Base-by-base conservation (phyloP, 1,140 invertebrate genomes). In the Cydia strobilella region DNA sequence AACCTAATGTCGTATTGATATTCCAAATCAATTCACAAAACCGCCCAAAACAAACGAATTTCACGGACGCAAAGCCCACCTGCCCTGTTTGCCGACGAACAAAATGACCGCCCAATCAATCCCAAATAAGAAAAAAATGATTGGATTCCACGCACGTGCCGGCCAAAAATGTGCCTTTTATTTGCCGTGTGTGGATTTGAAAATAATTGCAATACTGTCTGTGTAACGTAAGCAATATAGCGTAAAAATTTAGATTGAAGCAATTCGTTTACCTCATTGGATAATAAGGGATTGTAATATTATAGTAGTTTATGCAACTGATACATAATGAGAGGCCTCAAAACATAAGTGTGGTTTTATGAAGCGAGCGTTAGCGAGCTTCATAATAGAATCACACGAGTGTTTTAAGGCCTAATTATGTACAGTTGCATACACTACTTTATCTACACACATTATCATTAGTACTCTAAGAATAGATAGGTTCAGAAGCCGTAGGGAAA, bases 61-160 rank as follows among this genome's bases (percentile, higher is more conserved):
- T 59, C 54, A 59, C 54, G 54, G 54, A 12, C 54, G 20, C 6
- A n/a, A 18, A 54, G 51, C 54, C 51, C 51, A 59, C 54, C 54
- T 59, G 54, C 54, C 54, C 54, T 51, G 54, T 59, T 59, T 23
- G 54, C 20, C 54, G 54, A 59, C 54, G 54, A 59, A 20, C 54
- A 59, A 59, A 59, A 59, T 59, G 54, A 59, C 54, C 54, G 18
- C 20, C 54, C 54, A 59, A 59, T 59, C 54, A 59, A 59, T 59
- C 54, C 54, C 54, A 59, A 59, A 59, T 59, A 59, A 59, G 54
- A 59, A 59, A 59, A 59, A 59, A 59, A 59, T 59, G 20, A 59
- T 23, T 23, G 54, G 20, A 59, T 59, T 59, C 54, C 54, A 54
- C 51, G 54, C 54, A 59, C 54, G 54, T 59, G 54, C 54, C 54